Evolutionary conservation across 2,797 vertebrate genomes (phyloP).

Genomic region (Acanthiza pusilla): DNA sequence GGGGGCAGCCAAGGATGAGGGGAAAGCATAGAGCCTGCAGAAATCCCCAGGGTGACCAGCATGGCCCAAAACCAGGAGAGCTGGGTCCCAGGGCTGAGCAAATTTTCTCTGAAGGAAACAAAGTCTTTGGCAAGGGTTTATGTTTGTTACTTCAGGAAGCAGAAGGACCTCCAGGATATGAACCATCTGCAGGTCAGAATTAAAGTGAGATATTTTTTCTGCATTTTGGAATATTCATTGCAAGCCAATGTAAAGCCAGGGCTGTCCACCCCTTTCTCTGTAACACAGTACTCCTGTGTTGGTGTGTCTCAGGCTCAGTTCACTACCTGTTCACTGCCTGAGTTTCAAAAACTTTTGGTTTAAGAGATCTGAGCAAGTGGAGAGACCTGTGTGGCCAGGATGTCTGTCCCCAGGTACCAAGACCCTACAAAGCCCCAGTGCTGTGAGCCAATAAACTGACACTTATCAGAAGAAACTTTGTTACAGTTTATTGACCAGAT

Average conservation of each 20-base stretch:
- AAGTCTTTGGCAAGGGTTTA: not conserved
- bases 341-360: not conserved
- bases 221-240: not conserved
- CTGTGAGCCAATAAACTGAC: not conserved
- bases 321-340: not conserved
- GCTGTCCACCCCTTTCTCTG: not conserved
- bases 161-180: not conserved
- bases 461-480: not conserved
- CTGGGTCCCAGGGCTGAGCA: not conserved
- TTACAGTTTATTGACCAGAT: not conserved
- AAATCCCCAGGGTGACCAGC: not conserved
- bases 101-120: not conserved
- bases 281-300: not conserved
- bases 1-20: not conserved
- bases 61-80: not conserved
- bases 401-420: not conserved
- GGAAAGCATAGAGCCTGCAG: not conserved
- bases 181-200: not conserved
- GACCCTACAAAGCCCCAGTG: rapidly evolving
- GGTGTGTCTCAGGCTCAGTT: not conserved
- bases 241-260: not conserved
- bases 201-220: not conserved
- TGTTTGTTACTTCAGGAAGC: not conserved
- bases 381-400: not conserved
- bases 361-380: not conserved